Percentiles rank a stretch among this genome's conserved stretches.
Evolutionary conservation across 2,113 vertebrate genomes (phyloP).

Genomic region (Deroptyus accipitrinus): DNA sequence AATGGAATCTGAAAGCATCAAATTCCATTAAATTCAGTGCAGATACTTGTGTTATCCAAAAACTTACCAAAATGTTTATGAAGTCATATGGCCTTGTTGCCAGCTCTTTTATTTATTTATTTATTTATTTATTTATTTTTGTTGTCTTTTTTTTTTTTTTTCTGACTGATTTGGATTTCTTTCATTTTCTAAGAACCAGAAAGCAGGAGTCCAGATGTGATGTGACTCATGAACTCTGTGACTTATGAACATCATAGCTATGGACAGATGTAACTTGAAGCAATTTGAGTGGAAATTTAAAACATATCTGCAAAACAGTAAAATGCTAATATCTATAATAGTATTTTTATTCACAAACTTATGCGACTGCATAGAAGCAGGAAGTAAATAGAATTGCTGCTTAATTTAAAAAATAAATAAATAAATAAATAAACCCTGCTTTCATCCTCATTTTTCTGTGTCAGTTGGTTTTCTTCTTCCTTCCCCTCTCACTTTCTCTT

Average conservation of each 20-base stretch:
- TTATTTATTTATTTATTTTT: background rate
- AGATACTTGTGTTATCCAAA: background rate
- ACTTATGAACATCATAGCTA: background rate
- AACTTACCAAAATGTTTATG: background rate
- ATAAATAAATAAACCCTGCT: background rate
- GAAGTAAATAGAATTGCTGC: background rate
- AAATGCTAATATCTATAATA: background rate
- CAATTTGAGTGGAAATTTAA: background rate
- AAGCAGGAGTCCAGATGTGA: background rate
- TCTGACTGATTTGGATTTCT: background rate
- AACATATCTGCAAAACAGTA: background rate
- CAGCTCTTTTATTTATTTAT: background rate
- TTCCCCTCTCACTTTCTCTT: background rate
- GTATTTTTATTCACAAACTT: background rate
- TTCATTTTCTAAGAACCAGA: background rate
- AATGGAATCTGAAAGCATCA: background rate
- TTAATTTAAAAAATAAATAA: background rate
- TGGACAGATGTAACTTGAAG: background rate
- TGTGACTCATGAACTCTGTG: background rate
- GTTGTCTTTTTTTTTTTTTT: background rate
- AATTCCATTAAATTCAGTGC: background rate
- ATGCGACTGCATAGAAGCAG: background rate
- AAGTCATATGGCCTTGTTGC: background rate
- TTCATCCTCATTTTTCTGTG: background rate
- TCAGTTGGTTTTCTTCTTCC: background rate